Evolutionary conservation across 2,113 vertebrate species (phyloP).

Genomic region (Ophthalmotilapia sp.): DNA sequence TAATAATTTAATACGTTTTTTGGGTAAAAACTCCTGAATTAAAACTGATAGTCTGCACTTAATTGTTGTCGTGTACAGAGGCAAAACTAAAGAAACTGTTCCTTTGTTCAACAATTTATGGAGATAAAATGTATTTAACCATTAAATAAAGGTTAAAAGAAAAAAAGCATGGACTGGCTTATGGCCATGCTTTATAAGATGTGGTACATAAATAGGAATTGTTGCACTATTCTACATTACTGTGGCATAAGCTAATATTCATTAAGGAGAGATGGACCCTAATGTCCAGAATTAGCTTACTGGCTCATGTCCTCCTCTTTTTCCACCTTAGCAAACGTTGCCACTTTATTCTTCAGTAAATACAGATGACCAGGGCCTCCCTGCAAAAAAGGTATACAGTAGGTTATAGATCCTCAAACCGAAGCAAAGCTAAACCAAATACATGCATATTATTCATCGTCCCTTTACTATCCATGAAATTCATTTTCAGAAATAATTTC

Average conservation of each 20-base stretch:
- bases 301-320: slow-evolving; percentile 98
- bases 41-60: neutral
- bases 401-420: neutral
- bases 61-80: neutral
- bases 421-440: neutral
- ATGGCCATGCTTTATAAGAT: neutral
- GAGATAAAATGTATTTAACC: neutral
- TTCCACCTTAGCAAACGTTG: slow-evolving; percentile 97
- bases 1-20: neutral
- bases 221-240: neutral
- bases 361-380: slow-evolving; percentile 95
- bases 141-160: neutral
- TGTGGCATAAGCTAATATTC: neutral
- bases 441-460: neutral
- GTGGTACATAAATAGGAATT: neutral
- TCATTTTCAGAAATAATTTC: neutral
- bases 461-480: neutral
- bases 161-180: neutral
- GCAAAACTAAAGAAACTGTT: neutral
- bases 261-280: neutral
- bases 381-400: slow-evolving; percentile 53
- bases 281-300: slow-evolving; percentile 71
- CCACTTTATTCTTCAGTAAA: slow-evolving; percentile 96
- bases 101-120: neutral
- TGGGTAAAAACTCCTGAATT: neutral